A percentile compares a stretch with the other conserved stretches of the same genome.
Conservation (phyloP, 2,113 vertebrate genomes). For the Nothocercus julius region DNA sequence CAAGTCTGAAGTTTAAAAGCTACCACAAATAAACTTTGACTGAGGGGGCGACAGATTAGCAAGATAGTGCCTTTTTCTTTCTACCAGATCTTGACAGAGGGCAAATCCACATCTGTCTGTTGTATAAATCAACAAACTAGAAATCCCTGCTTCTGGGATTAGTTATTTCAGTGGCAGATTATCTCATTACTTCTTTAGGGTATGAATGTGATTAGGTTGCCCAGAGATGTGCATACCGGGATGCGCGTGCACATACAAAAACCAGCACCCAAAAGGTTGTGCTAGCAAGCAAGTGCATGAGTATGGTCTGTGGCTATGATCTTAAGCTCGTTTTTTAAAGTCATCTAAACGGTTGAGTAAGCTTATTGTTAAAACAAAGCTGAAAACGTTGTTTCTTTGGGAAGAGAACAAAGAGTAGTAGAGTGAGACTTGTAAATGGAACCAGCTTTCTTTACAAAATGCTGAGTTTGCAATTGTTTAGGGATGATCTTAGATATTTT, state of each 20-base stretch:
- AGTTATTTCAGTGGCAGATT: constrained; percentile 19
- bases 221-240: not conserved
- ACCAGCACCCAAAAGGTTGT: not conserved
- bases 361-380: constrained; percentile 76
- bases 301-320: not conserved
- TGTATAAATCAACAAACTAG: constrained; percentile 72
- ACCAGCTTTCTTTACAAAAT: constrained; percentile 48
- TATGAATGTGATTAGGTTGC: not conserved
- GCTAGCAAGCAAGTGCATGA: not conserved
- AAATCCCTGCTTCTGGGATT: constrained; percentile 31
- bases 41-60: constrained; percentile 76
- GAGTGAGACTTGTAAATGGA: constrained; percentile 61
- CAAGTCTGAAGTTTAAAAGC: constrained; percentile 81
- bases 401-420: constrained; percentile 24
- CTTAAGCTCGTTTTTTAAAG: constrained; percentile 27
- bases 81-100: constrained; percentile 66
- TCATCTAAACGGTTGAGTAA: constrained; percentile 70
- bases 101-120: constrained; percentile 69
- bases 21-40: constrained; percentile 84
- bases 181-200: not conserved
- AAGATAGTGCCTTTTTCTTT: constrained; percentile 78
- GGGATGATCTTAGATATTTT: constrained; percentile 5
- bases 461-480: not conserved
- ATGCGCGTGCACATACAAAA: not conserved
- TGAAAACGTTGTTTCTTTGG: constrained; percentile 44